Evolutionary conservation across 2,888 invertebrate genomes (phyloP), one percentile per base, ranked within the genome.

Genomic region (Hypomecis atomaria): DNA sequence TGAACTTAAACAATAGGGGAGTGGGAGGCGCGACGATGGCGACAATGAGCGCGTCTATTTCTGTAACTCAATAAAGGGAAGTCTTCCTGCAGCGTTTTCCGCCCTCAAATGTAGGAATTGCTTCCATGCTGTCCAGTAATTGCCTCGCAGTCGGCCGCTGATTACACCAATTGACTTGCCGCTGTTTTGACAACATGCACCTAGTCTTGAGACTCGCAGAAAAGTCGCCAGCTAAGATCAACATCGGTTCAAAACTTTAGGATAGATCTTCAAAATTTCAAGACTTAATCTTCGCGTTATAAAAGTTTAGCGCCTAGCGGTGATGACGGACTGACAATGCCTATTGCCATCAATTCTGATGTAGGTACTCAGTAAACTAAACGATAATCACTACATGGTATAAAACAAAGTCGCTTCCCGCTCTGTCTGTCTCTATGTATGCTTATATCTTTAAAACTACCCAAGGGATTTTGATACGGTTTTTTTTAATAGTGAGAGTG

Each of bases 81-180:
- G 89, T 88, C 86, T 92, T 90, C 89, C 89, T 90, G 88, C 84
- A 81, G 83, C 79, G 82, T 88, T 89, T 90, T 92, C 91, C 91
- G 91, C 88, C 88, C 87, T 89, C 89, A 90, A 90, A 92, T 90
- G 90, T 89, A 88, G 87, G 91, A 92, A 92, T 90, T 90, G 88
- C 89, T 91, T 90, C 90, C 90, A 92, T 84, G 86, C 89, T 89
- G 88, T 85, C 88, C 90, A 92, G 83, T 92, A 92, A 92, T 92
- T 92, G 92, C 81, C 86, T 85, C 88, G 79, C 90, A 89, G 91
- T 86, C 88, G 89, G 89, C 83, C 82, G 78, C 85, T 88, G 85
- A 92, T 92, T 92, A 92, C 81, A 82, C 85, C 89, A 92, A 92
- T 92, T 90, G 91, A 83, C 87, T 77, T 88, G 84, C 88, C 83